Evolutionary conservation across 2,797 vertebrate species (phyloP), one percentile per base, ranked within the genome.

Genomic region (Macropus fuliginosus): DNA sequence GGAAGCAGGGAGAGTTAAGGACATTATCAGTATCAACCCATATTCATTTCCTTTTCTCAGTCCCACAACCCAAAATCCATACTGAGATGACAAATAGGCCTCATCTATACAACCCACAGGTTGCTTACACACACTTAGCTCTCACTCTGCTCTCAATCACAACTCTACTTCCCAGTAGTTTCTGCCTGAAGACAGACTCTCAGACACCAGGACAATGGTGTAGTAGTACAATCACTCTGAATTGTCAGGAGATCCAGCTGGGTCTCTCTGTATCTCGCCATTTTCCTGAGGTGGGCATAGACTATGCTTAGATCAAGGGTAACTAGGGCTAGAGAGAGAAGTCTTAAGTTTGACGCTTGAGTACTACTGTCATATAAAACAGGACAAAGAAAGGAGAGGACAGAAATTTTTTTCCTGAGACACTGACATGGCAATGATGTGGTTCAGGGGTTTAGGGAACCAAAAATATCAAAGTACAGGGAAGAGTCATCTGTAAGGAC

Each of bases 31-130:
- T 99, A 40, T 99, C 99, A 16, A 98, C 99, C 0, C 96, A 99
- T 99, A 99, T 97, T 99, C 97, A 6, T 66, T 97, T 5, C 98
- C 97, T 0, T 98, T 98, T 0, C 99, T 98, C 93, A 99, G 98
- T 40, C 99, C 98, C 91, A 99, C 98, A 14, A 99, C 99, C 99
- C 99, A 99, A 98, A 99, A 99, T 55, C 99, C 99, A 24, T 96
- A 99, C 29, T 98, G 97, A 0, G 99, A 99, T 92, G 99, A 98
- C 93, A 99, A 98, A 97, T 98, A 99, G 97, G 99, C 98, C 28
- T 98, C 98, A 27, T 98, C 96, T 46, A 97, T 98, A 31, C 98
- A 97, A 95, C 99, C 98, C 0, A 99, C 98, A 0, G 97, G 96
- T 97, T 99, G 99, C 0, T 98, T 98, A 5, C 98, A 99, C 89